These are phyloP conservation scores for Prolemur simus DNA, from an alignment of 2,113 vertebrate species.

Conservation along the genomic window DNA sequence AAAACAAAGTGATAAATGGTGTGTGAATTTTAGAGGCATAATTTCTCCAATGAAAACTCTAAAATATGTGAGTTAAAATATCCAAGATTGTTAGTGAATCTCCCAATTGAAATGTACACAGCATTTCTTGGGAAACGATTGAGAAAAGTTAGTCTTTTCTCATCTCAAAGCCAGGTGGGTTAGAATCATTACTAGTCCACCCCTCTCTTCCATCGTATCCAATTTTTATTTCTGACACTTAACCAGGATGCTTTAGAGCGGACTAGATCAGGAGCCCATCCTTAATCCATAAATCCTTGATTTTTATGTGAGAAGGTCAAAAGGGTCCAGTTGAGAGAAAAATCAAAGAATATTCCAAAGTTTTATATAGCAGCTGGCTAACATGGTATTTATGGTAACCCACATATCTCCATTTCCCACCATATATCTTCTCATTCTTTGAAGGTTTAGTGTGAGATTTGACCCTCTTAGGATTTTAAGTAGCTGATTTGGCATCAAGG, in stretches of 20 bases:
- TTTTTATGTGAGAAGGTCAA: neutral
- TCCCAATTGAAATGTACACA: conserved; percentile 37
- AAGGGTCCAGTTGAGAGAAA: neutral
- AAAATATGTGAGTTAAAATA: conserved; percentile 21
- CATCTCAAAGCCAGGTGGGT: neutral
- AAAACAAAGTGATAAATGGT: conserved; percentile 45
- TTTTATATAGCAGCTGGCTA: neutral
- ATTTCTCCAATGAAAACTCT: conserved; percentile 35
- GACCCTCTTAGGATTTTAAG: neutral
- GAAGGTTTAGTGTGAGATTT: neutral
- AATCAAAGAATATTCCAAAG: neutral
- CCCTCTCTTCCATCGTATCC: neutral
- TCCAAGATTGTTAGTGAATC: neutral
- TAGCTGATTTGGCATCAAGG: neutral
- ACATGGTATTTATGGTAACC: neutral
- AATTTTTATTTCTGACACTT: conserved; percentile 12
- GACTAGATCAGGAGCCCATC: neutral
- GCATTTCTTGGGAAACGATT: neutral
- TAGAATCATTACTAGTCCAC: neutral
- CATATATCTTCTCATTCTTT: neutral
- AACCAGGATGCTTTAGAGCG: neutral
- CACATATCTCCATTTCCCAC: neutral
- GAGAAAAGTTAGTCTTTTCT: conserved; percentile 40
- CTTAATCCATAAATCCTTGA: conserved; percentile 14
- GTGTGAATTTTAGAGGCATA: conserved; percentile 47